Base-by-base conservation (phyloP, 1,140 invertebrate genomes). In the Drosophila quadrilineata region DNA sequence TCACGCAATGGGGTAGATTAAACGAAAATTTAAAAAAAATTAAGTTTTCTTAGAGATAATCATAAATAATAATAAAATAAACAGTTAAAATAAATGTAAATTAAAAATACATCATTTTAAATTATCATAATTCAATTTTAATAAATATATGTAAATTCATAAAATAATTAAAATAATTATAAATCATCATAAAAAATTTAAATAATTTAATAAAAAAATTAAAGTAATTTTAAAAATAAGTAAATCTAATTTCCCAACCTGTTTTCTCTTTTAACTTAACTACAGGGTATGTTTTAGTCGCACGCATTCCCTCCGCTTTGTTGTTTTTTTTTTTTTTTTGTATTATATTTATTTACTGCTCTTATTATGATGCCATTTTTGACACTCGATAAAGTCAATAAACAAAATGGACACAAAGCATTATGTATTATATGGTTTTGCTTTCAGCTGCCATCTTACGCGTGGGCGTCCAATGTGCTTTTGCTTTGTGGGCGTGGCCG, bases 361-460 rank as follows among this genome's bases (percentile, higher is more conserved):
- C 41, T 68, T 70, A 79, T 60, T 73, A 72, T 79, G 59, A 71
- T 75, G 75, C 60, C 54, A 75, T 71, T 80, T 75, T 75, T 71
- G 75, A 71, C 75, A 79, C 71, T 75, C 57, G 56, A 80, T 64
- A 80, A 75, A 68, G 76, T 68, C 67, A 82, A 82, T 71, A 80
- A 80, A 64, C 35, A 63, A 43, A 59, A 62, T 68, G 48, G 29
- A 48, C n/a, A n/a, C 35, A 21, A 22, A 16, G 3, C 31, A 53
- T 63, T 53, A 19, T 14, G 33, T 22, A 16, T 35, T 52, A 19
- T 26, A 16, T 22, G 50, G 12, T 45, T 9, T 8, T 43, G 40
- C 40, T 43, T 6, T 43, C 22, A 5, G 24, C 16, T 16, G n/a
- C n/a, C n/a, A n/a, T n/a, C n/a, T n/a, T n/a, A n/a, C n/a, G n/a